phyloP scores from a whole-genome alignment of 2,888 invertebrate genomes.

The Zhengitettix transpicula region DNA sequence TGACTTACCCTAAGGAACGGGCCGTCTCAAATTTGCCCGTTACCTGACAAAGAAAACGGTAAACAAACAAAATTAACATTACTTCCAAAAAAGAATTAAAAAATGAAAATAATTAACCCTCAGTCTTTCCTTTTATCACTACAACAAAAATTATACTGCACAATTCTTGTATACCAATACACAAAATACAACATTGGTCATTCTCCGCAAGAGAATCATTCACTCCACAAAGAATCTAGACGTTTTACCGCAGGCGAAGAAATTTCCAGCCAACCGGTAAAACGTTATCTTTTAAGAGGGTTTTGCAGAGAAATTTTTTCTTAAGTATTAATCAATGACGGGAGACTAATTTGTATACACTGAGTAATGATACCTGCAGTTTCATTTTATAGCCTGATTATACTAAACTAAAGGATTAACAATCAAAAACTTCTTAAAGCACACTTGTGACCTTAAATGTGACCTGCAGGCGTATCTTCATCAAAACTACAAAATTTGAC shows the following conservation, averaged over 20 bases:
- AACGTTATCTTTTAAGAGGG: conserved; percentile 1
- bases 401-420: conserved; percentile 12
- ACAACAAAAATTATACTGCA: not conserved
- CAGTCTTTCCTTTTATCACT: not conserved
- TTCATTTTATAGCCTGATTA: conserved; percentile 2
- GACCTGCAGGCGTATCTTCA: conserved; percentile 3
- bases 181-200: not conserved
- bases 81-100: not conserved
- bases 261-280: too few relatives aligned
- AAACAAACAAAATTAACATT: not conserved
- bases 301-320: conserved; percentile 12
- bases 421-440: conserved; percentile 13
- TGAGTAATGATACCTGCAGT: conserved; percentile 6
- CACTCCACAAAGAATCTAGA: not conserved
- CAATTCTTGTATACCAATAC: not conserved
- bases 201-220: conserved; percentile 3
- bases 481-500: too few relatives aligned
- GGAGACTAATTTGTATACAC: conserved; percentile 9
- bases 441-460: conserved; percentile 13
- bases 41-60: not conserved
- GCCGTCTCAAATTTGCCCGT: too few relatives aligned
- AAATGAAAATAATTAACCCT: not conserved
- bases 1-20: conserved; percentile 1
- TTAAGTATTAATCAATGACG: conserved; percentile 4
- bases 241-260: too few relatives aligned